phyloP scores from a whole-genome alignment of 1,140 invertebrate species.

The Stegodyphus dumicola region DNA sequence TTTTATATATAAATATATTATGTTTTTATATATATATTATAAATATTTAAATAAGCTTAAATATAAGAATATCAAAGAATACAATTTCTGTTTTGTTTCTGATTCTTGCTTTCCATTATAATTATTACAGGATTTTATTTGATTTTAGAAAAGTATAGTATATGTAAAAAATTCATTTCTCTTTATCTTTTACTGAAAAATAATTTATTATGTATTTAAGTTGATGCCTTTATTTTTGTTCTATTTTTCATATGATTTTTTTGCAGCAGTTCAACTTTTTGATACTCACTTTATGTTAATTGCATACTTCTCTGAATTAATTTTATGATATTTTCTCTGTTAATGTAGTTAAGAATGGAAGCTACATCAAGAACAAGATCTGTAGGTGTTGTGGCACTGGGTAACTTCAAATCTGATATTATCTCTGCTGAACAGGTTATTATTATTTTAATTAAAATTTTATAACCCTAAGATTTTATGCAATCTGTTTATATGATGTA shows the following conservation, averaged over 20 bases:
- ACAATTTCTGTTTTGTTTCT: too few relatives aligned
- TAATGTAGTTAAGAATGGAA: slow-evolving; percentile 35
- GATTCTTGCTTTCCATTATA: too few relatives aligned
- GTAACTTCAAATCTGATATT: slow-evolving; percentile 50
- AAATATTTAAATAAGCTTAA: too few relatives aligned
- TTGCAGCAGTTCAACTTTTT: too few relatives aligned
- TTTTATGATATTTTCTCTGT: not conserved
- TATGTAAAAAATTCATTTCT: not conserved
- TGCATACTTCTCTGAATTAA: too few relatives aligned
- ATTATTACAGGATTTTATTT: too few relatives aligned
- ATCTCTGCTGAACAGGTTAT: slow-evolving; percentile 55
- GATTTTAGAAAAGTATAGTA: not conserved
- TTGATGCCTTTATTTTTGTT: not conserved
- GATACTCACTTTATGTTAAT: too few relatives aligned
- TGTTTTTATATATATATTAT: too few relatives aligned
- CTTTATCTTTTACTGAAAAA: too few relatives aligned
- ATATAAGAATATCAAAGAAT: too few relatives aligned
- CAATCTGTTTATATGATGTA: not conserved
- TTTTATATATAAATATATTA: too few relatives aligned
- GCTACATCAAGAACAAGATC: slow-evolving; percentile 35
- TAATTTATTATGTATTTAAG: not conserved
- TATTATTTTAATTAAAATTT: not conserved
- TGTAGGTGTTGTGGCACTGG: slow-evolving; percentile 51
- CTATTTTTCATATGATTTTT: too few relatives aligned
- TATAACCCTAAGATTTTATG: not conserved